A percentile compares a stretch with the other conserved stretches of the same genome.
phyloP scores from a whole-genome alignment of 92 coral and sea anemone species.

The Desmophyllum pertusum region DNA sequence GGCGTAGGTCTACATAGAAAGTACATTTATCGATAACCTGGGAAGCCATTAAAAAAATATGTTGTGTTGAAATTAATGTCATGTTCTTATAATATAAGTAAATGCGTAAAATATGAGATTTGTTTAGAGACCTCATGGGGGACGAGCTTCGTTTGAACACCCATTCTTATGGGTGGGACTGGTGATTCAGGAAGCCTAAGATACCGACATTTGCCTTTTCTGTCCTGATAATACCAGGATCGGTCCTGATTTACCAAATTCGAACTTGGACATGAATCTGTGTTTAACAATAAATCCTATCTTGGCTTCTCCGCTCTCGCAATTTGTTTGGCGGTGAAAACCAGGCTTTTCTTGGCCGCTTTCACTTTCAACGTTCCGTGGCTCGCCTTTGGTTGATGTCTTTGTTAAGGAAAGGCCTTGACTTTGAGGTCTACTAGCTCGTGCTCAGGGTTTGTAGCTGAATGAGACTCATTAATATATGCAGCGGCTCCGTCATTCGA shows the following conservation, averaged over 20 bases:
- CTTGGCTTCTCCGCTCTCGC: neutral
- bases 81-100: neutral
- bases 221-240: constrained; percentile 68
- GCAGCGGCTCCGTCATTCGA: neutral
- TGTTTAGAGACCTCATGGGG: neutral
- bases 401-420: constrained; percentile 20
- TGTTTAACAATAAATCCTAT: constrained; percentile 43
- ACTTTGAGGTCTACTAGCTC: constrained; percentile 29
- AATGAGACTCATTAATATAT: no score
- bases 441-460: neutral
- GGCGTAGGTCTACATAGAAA: no score
- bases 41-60: neutral
- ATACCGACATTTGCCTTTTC: constrained; percentile 63
- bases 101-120: neutral
- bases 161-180: constrained; percentile 46
- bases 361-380: constrained; percentile 29
- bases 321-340: neutral
- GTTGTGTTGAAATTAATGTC: neutral
- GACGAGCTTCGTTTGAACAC: constrained; percentile 11
- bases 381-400: constrained; percentile 36
- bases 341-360: neutral
- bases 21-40: neutral
- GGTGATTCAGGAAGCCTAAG: constrained; percentile 67
- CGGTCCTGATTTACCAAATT: constrained; percentile 43
- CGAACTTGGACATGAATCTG: constrained; percentile 59